Evolutionary conservation across 2,113 vertebrate genomes (phyloP), one percentile per base, ranked within the genome.

Genomic region (Salvelinus alpinus): DNA sequence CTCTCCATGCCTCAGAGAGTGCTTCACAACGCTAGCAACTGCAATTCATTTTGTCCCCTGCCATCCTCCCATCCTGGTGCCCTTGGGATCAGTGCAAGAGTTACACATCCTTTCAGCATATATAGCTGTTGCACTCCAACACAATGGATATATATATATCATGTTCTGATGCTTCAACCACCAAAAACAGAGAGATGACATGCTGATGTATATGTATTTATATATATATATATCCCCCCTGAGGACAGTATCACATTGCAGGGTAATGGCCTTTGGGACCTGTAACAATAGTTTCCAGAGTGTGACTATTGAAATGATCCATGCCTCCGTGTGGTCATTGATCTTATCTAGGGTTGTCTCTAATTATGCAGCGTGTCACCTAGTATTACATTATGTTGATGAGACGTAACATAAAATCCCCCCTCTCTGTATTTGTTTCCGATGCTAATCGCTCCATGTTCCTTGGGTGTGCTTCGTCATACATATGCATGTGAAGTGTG

Each of bases 321-420:
- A 74, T 79, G 64, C 48, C 62, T 60, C 31, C 13, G 16, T n/a
- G 44, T 51, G 31, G 1, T 67, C 24, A 59, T 67, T 3, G 27
- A 44, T 24, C 62, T 66, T 64, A 4, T 29, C 2, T 8, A 20
- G 48, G 73, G 64, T 29, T 54, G 25, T 68, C 54, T 65, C 48
- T 75, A 62, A 68, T 75, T 75, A 75, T 27, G 60, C 34, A 48
- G 60, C 14, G 69, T 75, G 47, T 64, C 68, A 75, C n/a, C 16
- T 62, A 18, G 4, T 18, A 54, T 54, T 54, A 54, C 51, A 18
- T 18, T 54, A 54, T 18, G 51, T 54, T 54, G 14, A 14, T 18
- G 16, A 18, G 16, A 54, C 16, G 51, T 18, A 18, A 18, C 51
- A 5, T 18, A 54, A 18, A 18, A 18, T 54, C 51, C 51, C 51